Evolutionary conservation across 2,113 vertebrate species (phyloP).

Genomic region (Crocuta crocuta): DNA sequence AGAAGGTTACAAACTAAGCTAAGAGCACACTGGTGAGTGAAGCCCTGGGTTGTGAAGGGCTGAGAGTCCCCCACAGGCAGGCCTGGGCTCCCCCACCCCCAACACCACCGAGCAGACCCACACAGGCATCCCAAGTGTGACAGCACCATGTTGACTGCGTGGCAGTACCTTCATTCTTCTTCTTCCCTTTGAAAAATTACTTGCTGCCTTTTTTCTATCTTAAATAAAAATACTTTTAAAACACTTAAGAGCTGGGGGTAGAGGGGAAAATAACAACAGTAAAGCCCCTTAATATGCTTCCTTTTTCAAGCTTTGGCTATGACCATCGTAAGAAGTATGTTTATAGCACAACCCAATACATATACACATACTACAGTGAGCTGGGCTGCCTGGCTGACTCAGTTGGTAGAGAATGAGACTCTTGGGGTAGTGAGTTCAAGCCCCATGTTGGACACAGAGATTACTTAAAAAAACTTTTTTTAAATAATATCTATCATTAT

Average conservation of each 20-base stretch:
- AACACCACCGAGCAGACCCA: not conserved
- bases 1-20: not conserved
- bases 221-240: slow-evolving; percentile 40
- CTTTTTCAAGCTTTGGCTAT: slow-evolving; percentile 15
- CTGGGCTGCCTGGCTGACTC: not conserved
- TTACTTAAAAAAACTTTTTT: not conserved
- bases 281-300: not conserved
- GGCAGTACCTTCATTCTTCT: not conserved
- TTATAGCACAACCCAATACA: not conserved
- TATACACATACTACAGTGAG: not conserved
- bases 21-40: not conserved
- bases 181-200: not conserved
- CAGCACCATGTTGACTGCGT: too few species aligned
- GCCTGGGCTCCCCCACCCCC: not conserved
- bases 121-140: not conserved
- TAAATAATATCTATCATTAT: not conserved
- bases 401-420: not conserved
- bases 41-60: not conserved
- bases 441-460: not conserved
- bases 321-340: not conserved
- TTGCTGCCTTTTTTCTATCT: not conserved
- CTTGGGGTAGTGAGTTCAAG: not conserved
- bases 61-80: not conserved
- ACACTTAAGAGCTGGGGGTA: not conserved
- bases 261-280: not conserved